Percentiles rank a stretch among this genome's conserved stretches.
phyloP scores from a whole-genome alignment of 2,797 vertebrate genomes.

The Anisognathus igniventris region DNA sequence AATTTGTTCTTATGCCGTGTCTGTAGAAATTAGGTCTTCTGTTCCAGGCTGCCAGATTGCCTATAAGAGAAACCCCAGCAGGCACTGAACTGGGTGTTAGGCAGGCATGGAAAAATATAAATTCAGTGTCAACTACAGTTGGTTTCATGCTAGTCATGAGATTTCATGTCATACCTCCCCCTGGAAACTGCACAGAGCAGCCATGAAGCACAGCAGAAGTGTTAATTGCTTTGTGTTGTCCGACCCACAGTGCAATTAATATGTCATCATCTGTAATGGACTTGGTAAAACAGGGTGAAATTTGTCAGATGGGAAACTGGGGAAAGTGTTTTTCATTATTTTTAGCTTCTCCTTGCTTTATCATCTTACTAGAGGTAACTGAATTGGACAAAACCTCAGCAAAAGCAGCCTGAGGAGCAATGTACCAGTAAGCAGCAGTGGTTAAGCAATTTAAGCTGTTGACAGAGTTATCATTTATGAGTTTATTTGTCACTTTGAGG shows the following conservation, averaged over 20 bases:
- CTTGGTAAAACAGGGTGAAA: neutral
- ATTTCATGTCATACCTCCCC: neutral
- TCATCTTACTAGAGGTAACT: neutral
- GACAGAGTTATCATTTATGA: neutral
- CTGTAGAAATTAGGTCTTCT: conserved; percentile 4
- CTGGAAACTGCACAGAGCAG: conserved; percentile 15
- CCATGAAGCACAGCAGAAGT: conserved; percentile 1
- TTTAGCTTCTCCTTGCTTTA: neutral
- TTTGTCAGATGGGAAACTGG: neutral
- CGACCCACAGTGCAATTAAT: conserved; percentile 10
- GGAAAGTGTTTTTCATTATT: neutral
- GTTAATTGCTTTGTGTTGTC: conserved; percentile 60
- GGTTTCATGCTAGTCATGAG: conserved; percentile 35
- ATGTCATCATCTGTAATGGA: neutral
- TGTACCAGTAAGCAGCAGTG: neutral
- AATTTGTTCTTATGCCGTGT: neutral
- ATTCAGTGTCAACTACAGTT: neutral
- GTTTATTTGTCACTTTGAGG: neutral
- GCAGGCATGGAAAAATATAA: neutral
- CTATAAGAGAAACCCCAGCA: neutral
- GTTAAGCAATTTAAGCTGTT: neutral
- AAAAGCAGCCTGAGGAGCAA: neutral
- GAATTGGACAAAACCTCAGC: neutral
- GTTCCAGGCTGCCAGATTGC: neutral
- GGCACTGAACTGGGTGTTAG: neutral